A percentile compares a stretch with the other conserved stretches of the same genome.
Evolutionary conservation across 2,888 invertebrate species (phyloP).

Genomic region (Clepsis dumicolana): DNA sequence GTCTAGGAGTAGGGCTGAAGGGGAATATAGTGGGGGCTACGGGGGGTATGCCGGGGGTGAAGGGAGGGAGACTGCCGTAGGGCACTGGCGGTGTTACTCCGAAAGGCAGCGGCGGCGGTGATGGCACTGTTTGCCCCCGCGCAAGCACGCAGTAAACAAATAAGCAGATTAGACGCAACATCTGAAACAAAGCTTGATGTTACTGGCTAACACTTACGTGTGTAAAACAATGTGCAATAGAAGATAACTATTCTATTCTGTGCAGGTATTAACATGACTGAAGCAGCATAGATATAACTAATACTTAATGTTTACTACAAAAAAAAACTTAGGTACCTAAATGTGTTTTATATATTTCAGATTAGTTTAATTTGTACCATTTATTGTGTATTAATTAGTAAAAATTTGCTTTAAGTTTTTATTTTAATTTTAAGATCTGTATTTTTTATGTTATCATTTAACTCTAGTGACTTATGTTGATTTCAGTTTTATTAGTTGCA

Average conservation of each 20-base stretch:
- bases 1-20: slow-evolving; percentile 50
- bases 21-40: slow-evolving; percentile 44
- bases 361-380: no score
- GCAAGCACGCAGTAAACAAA: slow-evolving; percentile 45
- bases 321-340: no score
- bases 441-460: no score
- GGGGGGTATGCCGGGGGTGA: slow-evolving; percentile 23
- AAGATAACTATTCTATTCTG: neutral
- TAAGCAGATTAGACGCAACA: slow-evolving; percentile 50
- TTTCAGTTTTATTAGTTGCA: no score
- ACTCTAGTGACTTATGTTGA: no score
- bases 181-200: slow-evolving; percentile 50
- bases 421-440: no score
- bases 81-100: slow-evolving; percentile 28
- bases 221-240: neutral
- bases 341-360: no score
- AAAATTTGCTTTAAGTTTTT: no score
- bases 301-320: no score
- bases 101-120: slow-evolving; percentile 28
- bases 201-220: neutral
- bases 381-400: no score
- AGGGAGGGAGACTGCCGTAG: slow-evolving; percentile 13
- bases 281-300: no score
- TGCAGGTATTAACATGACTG: no score
- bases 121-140: slow-evolving; percentile 39